Percentiles rank a stretch among this genome's conserved stretches.
Conservation (phyloP, 2,797 vertebrate genomes). For the Apogon talboti region DNA sequence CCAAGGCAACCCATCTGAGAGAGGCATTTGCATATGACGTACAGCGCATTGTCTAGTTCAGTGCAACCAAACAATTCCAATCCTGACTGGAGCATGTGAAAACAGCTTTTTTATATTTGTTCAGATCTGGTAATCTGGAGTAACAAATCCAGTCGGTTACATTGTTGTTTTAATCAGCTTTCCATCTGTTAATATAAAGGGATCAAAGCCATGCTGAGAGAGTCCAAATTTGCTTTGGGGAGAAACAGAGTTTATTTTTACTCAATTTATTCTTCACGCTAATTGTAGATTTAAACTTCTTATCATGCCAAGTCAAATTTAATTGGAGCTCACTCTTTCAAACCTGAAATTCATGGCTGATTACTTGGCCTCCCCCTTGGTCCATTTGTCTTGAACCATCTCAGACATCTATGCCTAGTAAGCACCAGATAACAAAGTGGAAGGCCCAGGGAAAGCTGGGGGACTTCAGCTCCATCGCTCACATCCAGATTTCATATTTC, state of each 20-base stretch:
- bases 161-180: slow-evolving; percentile 12
- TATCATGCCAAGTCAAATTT: slow-evolving; percentile 72
- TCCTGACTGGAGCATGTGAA: slow-evolving; percentile 20
- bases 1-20: slow-evolving; percentile 77
- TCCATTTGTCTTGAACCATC: slow-evolving; percentile 75
- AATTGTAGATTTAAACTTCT: slow-evolving; percentile 69
- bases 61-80: slow-evolving; percentile 46
- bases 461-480: slow-evolving; percentile 55
- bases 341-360: slow-evolving; percentile 73
- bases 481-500: slow-evolving; percentile 71
- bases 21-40: slow-evolving; percentile 69
- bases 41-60: slow-evolving; percentile 57
- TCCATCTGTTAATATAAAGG: slow-evolving; percentile 3
- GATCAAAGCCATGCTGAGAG: no score
- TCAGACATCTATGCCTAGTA: slow-evolving; percentile 56
- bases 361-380: slow-evolving; percentile 70
- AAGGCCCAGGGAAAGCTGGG: slow-evolving; percentile 34
- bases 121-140: slow-evolving; percentile 4
- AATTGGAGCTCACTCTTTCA: slow-evolving; percentile 76
- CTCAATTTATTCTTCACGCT: slow-evolving; percentile 52
- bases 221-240: slow-evolving; percentile 6
- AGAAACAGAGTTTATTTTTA: slow-evolving; percentile 46
- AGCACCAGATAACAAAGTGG: slow-evolving; percentile 65
- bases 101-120: background rate
- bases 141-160: slow-evolving; percentile 22